Evolutionary conservation across 2,113 vertebrate genomes (phyloP).

Genomic region (Tachysurus fulvidraco): DNA sequence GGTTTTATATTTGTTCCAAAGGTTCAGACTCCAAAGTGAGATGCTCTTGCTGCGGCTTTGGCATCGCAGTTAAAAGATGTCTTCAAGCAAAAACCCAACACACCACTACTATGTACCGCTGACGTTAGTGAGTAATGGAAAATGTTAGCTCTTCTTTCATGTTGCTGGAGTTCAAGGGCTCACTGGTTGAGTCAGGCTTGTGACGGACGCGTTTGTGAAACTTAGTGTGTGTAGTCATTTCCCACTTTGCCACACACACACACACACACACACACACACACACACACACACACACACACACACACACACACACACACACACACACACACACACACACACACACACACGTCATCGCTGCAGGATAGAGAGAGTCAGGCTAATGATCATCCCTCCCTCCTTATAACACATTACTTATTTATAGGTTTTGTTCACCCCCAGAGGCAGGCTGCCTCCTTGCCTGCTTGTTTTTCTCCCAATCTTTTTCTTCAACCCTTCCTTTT

Average conservation of each 20-base stretch:
- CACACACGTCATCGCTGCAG: slow-evolving; percentile 51
- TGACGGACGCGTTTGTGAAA: slow-evolving; percentile 32
- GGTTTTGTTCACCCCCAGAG: slow-evolving; percentile 51
- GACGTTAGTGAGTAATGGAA: slow-evolving; percentile 45
- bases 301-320: slow-evolving; percentile 42
- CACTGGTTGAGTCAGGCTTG: slow-evolving; percentile 12
- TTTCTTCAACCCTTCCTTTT: slow-evolving; percentile 59
- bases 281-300: slow-evolving; percentile 46
- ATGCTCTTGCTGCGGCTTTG: neutral
- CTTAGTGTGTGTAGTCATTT: slow-evolving; percentile 49
- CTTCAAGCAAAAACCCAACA: slow-evolving; percentile 13
- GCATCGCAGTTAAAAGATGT: neutral
- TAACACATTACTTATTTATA: slow-evolving; percentile 65
- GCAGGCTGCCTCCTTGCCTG: slow-evolving; percentile 53
- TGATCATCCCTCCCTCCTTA: slow-evolving; percentile 57
- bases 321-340: slow-evolving; percentile 45
- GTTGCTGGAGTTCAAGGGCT: slow-evolving; percentile 20
- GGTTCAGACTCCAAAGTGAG: neutral
- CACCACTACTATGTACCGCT: neutral
- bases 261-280: slow-evolving; percentile 37
- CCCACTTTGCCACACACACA: slow-evolving; percentile 35
- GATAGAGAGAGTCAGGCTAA: slow-evolving; percentile 59
- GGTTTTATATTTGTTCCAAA: neutral
- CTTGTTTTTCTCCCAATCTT: slow-evolving; percentile 46
- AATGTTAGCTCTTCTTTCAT: slow-evolving; percentile 39